These are phyloP conservation scores for Glaucidium brasilianum DNA, from an alignment of 2,113 vertebrate genomes.

Conservation along the genomic window DNA sequence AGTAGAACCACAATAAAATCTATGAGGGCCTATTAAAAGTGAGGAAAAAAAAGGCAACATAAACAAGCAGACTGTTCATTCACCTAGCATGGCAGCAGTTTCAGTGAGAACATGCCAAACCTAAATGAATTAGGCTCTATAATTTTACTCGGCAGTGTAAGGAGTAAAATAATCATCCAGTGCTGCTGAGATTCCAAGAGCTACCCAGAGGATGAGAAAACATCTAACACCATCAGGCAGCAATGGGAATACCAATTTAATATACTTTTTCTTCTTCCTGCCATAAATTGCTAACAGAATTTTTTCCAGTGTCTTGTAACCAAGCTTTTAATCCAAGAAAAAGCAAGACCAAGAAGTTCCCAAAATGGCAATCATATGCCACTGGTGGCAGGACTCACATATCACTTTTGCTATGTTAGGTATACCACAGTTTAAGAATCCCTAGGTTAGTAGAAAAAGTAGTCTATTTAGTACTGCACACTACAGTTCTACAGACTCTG, in stretches of 20 bases:
- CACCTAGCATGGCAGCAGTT: background rate
- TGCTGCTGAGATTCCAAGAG: slow-evolving; percentile 20
- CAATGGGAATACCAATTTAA: background rate
- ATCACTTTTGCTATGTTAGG: background rate
- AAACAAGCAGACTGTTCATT: slow-evolving; percentile 19
- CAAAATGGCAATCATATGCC: background rate
- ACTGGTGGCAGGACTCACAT: background rate
- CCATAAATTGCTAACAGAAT: background rate
- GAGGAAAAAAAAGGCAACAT: background rate
- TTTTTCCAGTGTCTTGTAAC: background rate
- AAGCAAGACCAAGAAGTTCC: background rate
- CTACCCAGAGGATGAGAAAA: slow-evolving; percentile 4
- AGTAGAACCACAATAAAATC: background rate
- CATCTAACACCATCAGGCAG: background rate
- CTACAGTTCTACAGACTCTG: background rate
- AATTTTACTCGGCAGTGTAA: background rate
- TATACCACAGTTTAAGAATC: background rate
- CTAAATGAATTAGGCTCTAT: slow-evolving; percentile 22
- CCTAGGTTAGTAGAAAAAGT: background rate
- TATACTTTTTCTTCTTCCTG: background rate
- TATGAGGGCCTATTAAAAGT: background rate
- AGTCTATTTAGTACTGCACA: background rate
- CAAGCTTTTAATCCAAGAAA: background rate
- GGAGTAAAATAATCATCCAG: background rate
- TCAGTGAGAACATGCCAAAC: background rate